Conservation (phyloP, 1,140 invertebrate genomes). For the Drosophila jambulina region DNA sequence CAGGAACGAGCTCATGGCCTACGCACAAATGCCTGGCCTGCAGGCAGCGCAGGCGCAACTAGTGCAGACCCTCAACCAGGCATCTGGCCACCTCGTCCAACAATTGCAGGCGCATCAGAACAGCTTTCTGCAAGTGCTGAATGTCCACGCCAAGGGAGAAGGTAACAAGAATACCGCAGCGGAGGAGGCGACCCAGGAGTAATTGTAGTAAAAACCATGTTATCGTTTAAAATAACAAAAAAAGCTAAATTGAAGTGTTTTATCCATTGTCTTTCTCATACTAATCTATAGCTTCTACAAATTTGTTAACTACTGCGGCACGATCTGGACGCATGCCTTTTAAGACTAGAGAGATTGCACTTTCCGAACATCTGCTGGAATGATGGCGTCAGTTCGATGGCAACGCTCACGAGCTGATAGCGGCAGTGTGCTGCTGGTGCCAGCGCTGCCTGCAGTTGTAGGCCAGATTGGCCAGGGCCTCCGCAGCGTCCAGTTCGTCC, state of each 20-base stretch:
- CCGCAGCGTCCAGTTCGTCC: conserved; percentile 90
- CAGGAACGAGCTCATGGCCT: conserved; percentile 88
- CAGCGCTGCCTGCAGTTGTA: conserved; percentile 79
- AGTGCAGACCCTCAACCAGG: conserved; percentile 88
- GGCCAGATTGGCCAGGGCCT: conserved; percentile 87
- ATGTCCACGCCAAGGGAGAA: conserved; percentile 85
- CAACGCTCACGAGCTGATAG: conserved; percentile 62
- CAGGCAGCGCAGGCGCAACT: conserved; percentile 87
- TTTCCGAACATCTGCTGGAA: conserved; percentile 81
- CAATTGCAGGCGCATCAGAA: conserved; percentile 90
- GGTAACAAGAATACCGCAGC: conserved; percentile 34
- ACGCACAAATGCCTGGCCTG: conserved; percentile 88
- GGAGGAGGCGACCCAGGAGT: conserved; percentile 35
- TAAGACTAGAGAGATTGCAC: conserved; percentile 81
- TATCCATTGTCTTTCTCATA: conserved; percentile 66
- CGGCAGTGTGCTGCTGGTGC: conserved; percentile 41
- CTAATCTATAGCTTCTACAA: conserved; percentile 57
- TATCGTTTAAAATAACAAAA: conserved; percentile 55
- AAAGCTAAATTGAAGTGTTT: conserved; percentile 29
- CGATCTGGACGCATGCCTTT: background rate
- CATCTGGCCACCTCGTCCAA: conserved; percentile 87
- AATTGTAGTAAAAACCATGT: conserved; percentile 30
- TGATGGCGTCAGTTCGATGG: conserved; percentile 62
- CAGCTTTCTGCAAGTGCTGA: conserved; percentile 88
- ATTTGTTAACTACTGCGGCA: conserved; percentile 38